Conservation (phyloP, 2,113 vertebrate genomes). For the Dipodomys merriami region DNA sequence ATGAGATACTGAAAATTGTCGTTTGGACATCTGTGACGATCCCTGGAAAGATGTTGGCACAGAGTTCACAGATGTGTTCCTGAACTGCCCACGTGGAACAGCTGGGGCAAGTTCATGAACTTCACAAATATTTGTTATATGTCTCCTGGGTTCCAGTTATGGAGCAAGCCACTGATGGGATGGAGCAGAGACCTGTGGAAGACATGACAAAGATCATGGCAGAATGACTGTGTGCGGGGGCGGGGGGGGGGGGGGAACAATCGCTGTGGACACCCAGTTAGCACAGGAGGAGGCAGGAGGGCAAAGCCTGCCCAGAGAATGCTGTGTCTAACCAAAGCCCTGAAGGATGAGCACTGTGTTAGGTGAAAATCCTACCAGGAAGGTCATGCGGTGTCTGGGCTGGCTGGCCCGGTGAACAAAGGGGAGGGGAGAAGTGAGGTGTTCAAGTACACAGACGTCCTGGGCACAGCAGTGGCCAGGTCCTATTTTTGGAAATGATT, state of each 20-base stretch:
- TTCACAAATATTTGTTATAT: conserved; percentile 44
- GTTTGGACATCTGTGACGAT: background rate
- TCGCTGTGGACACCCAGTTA: background rate
- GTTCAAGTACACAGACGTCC: background rate
- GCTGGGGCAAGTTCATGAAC: conserved; percentile 11
- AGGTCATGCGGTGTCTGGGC: background rate
- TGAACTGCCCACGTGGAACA: background rate
- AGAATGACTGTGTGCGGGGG: too few relatives aligned
- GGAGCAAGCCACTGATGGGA: background rate
- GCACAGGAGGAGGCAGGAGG: background rate
- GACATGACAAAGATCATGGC: background rate
- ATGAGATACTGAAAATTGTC: background rate
- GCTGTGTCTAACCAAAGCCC: background rate
- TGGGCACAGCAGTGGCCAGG: too few relatives aligned
- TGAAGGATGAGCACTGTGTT: background rate
- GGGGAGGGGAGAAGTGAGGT: background rate
- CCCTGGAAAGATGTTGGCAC: background rate
- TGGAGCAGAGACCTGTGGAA: background rate
- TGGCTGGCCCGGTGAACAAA: background rate
- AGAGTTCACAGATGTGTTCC: background rate
- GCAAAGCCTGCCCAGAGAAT: background rate
- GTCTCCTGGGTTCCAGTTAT: background rate
- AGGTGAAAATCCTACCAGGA: background rate
- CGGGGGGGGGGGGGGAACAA: too few relatives aligned
- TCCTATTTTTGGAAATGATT: too few relatives aligned